A percentile compares a stretch with the other conserved stretches of the same genome.
phyloP scores from a whole-genome alignment of 2,113 vertebrate genomes.

The Pedionomus torquatus region DNA sequence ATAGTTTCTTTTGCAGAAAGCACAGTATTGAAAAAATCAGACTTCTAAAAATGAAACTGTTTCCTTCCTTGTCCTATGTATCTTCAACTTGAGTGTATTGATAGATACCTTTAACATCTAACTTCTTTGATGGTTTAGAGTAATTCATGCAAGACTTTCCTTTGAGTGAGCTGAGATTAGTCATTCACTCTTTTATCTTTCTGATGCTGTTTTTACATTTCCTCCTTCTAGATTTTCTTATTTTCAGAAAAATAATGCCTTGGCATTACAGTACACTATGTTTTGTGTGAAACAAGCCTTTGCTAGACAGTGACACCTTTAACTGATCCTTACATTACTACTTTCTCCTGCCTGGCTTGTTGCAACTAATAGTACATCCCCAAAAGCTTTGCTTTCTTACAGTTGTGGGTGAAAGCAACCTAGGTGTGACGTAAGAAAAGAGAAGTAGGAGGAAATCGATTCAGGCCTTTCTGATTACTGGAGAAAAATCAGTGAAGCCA shows the following conservation, averaged over 20 bases:
- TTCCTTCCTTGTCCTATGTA: background rate
- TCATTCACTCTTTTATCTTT: background rate
- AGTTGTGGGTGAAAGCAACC: background rate
- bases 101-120: background rate
- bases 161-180: background rate
- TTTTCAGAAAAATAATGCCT: background rate
- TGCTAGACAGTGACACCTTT: background rate
- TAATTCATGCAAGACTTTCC: background rate
- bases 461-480: background rate
- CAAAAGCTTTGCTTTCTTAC: background rate
- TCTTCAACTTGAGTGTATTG: background rate
- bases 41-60: background rate
- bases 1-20: background rate
- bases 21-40: background rate
- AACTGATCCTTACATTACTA: background rate
- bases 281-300: background rate
- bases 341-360: background rate
- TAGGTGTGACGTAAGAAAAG: background rate
- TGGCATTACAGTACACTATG: background rate
- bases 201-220: background rate
- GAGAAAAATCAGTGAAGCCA: background rate
- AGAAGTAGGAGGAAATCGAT: background rate
- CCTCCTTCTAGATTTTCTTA: background rate
- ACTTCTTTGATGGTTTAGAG: background rate
- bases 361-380: background rate